Percentiles rank a stretch among this genome's conserved stretches.
Evolutionary conservation across 2,113 vertebrate genomes (phyloP).

Genomic region (Narcine bancroftii): DNA sequence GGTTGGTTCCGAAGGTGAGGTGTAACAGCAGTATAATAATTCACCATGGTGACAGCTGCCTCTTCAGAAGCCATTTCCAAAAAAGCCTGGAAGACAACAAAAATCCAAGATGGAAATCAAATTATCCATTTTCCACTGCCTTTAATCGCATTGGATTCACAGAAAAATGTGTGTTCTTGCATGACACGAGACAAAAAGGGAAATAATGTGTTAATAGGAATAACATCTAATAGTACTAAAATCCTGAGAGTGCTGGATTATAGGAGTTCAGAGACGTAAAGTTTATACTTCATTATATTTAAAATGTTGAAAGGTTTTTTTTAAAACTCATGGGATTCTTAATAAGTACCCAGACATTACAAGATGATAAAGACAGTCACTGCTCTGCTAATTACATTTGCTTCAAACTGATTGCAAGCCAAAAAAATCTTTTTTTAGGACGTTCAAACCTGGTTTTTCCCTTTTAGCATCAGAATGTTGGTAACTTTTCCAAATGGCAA

Average conservation of each 20-base stretch:
- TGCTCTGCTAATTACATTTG: not conserved
- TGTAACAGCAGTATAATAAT: slow-evolving; percentile 85
- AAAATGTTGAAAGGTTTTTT: not conserved
- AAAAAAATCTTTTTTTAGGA: not conserved
- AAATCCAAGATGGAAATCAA: too few species aligned
- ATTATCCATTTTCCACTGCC: too few species aligned
- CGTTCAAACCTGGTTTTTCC: slow-evolving; percentile 86
- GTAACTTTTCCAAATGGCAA: slow-evolving; percentile 96
- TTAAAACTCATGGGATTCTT: not conserved
- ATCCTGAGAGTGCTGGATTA: too few species aligned
- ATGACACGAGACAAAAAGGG: too few species aligned
- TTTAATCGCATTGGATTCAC: too few species aligned
- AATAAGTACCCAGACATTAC: not conserved
- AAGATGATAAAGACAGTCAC: not conserved
- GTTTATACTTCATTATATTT: not conserved
- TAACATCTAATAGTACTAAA: too few species aligned
- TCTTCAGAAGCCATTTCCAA: slow-evolving; percentile 93
- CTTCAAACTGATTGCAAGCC: not conserved
- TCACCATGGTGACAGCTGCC: slow-evolving; percentile 91
- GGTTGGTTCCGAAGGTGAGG: slow-evolving; percentile 89
- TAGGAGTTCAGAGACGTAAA: not conserved
- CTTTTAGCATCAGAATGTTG: slow-evolving; percentile 94
- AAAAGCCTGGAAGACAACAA: slow-evolving; percentile 66
- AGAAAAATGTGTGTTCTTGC: too few species aligned
- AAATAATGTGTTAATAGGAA: too few species aligned